Base-by-base conservation (phyloP, 2,797 vertebrate genomes). In the Epinephelus malabaricus region DNA sequence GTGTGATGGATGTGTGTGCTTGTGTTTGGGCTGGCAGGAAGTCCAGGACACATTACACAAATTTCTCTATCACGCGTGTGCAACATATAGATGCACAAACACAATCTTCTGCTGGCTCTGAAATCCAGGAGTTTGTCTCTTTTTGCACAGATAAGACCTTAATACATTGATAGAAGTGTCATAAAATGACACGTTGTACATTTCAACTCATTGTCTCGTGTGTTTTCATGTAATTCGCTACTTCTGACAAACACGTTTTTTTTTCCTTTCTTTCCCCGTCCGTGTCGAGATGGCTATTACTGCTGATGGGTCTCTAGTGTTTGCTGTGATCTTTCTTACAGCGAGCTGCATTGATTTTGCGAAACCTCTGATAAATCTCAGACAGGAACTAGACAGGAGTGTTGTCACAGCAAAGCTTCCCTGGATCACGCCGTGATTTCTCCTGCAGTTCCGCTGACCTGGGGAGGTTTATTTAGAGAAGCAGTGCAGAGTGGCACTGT, bases 341-440 rank as follows among this genome's bases (percentile, higher is more conserved):
- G 85, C 69, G 82, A 78, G 90, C 84, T 23, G 87, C 93, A 95
- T 94, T 94, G 95, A 95, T 95, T 96, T 92, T 91, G 85, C 90
- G 91, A 92, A 91, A 93, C 89, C 88, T 93, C 90, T 92, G 89
- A 93, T 94, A 92, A 94, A 91, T 92, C 89, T 89, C 87, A 88
- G 91, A 92, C 90, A 88, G 89, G 86, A 92, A 94, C 89, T 84
- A 93, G 91, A 94, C 85, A 78, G 89, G 83, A 89, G 86, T 91
- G 92, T 95, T 94, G 93, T 95, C 93, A 92, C 88, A 91, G 92
- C 92, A 94, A 94, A 94, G 94, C 94, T 92, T 91, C 81, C 69
- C 86, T 4, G 89, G 94, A 94, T 95, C 92, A 84, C 43, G 23
- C 83, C 46, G 85, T 82, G 91, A 93, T 92, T 94, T 92, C 82